Percentiles rank a stretch among this genome's conserved stretches.
phyloP scores from a whole-genome alignment of 2,797 vertebrate species.

The Neosalanx taihuensis region DNA sequence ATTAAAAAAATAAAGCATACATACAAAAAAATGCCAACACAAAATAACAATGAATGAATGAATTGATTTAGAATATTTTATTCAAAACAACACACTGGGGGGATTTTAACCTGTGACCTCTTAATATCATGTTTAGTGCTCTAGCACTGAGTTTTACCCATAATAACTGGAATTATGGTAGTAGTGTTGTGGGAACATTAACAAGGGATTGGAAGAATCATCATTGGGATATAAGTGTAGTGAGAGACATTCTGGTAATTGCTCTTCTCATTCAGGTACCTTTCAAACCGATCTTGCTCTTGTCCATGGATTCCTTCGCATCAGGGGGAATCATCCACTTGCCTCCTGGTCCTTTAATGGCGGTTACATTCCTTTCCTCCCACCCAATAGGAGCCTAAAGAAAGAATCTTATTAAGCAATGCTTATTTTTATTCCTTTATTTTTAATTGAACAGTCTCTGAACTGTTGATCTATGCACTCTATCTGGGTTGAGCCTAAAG shows the following conservation, averaged over 20 bases:
- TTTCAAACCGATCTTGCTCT: slow-evolving; percentile 93
- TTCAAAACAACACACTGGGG: no score
- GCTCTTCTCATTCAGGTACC: slow-evolving; percentile 60
- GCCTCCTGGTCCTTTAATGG: slow-evolving; percentile 88
- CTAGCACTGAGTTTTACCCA: no score
- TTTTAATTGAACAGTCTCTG: background rate
- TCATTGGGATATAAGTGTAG: background rate
- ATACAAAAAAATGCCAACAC: background rate
- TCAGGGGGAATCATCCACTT: slow-evolving; percentile 94
- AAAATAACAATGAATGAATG: no score
- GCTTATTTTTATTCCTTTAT: background rate
- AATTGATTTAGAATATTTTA: no score
- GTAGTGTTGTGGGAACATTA: background rate
- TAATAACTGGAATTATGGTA: no score
- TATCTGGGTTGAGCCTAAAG: background rate
- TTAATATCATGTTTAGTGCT: no score
- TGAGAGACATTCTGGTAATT: background rate
- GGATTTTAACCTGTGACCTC: no score
- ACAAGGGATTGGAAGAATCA: background rate
- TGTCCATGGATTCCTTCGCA: slow-evolving; percentile 95
- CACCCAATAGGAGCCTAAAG: slow-evolving; percentile 84
- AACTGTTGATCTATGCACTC: background rate
- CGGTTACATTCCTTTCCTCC: slow-evolving; percentile 89
- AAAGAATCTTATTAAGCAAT: background rate
- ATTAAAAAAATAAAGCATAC: background rate